Evolutionary conservation across 2,888 invertebrate species (phyloP).

Genomic region (Torymus tubicola): DNA sequence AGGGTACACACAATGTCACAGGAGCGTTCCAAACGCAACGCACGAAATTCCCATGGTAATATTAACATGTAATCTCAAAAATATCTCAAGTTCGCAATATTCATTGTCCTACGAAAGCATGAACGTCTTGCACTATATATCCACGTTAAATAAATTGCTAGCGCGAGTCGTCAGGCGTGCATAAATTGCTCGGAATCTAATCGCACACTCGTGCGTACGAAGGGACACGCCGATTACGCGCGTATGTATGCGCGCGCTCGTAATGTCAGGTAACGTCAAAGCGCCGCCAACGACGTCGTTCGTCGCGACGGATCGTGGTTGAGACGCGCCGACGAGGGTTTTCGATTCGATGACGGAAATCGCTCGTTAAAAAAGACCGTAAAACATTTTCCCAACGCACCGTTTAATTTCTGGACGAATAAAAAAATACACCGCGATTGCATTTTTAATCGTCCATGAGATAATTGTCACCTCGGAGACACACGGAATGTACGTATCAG

Average conservation of each 20-base stretch:
- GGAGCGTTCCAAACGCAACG: too few species aligned
- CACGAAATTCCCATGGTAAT: too few species aligned
- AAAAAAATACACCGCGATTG: not conserved
- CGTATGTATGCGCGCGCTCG: conserved; percentile 3
- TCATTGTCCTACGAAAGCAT: too few species aligned
- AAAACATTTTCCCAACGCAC: not conserved
- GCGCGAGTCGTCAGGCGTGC: not conserved
- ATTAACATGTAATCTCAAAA: too few species aligned
- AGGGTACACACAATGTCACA: too few species aligned
- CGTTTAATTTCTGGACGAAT: not conserved
- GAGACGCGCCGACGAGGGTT: not conserved
- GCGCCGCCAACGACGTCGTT: too few species aligned
- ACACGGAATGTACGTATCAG: not conserved
- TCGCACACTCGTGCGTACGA: conserved; percentile 11
- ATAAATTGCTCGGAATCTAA: conserved; percentile 11
- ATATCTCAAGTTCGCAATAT: too few species aligned
- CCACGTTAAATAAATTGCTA: too few species aligned
- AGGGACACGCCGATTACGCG: conserved; percentile 19
- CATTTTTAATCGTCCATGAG: not conserved
- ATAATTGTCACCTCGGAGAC: not conserved
- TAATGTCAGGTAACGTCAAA: conserved; percentile 34
- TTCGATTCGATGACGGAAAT: conserved; percentile 5
- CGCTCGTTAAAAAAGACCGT: not conserved
- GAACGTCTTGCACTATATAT: too few species aligned
- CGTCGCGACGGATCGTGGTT: not conserved